Evolutionary conservation across 1,140 invertebrate genomes (phyloP), one percentile per base, ranked within the genome.

Genomic region (Cardiocondyla obscurior): DNA sequence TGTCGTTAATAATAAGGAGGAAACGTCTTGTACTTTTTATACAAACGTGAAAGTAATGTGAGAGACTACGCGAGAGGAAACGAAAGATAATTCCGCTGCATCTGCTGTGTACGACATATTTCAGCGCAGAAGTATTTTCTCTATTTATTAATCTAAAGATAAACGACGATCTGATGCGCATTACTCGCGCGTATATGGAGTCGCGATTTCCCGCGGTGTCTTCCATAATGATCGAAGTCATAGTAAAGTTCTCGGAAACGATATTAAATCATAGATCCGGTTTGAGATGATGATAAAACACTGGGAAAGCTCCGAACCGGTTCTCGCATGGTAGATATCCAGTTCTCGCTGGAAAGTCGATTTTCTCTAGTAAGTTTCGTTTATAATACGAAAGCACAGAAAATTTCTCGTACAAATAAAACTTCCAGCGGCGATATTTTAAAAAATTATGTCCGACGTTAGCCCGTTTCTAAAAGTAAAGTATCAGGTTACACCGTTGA

Each of bases 261-360:
- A 67, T 53, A 49, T 79, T 67, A 79, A 79, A 79, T 79, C 74
- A 67, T 79, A 79, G 74, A 79, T 64, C 74, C 74, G 74, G 62
- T 79, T 79, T 53, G 33, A 79, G 46, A 67, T 67, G 33, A 79
- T 36, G 62, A 79, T 67, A 79, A 79, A 79, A 79, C 74, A 19
- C 33, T 67, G 46, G 46, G 62, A 67, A 79, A 79, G 44, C 74
- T 79, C 33, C 33, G 46, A 79, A 69, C 74, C 62, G 74, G 62
- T 79, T 79, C 46, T 79, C 36, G 30, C n/a, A 19, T 28, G 22
- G 25, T 79, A 67, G 46, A 79, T 69, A 42, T 55, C 33, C 33
- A 28, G 46, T 19, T 67, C 74, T 79, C 39, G 39, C 46, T 65
- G 62, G 74, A 79, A 79, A 79, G 62, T 53, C 49, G 49, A 79